Base-by-base conservation (phyloP, 1,140 invertebrate species). In the Zaprionus capensis region DNA sequence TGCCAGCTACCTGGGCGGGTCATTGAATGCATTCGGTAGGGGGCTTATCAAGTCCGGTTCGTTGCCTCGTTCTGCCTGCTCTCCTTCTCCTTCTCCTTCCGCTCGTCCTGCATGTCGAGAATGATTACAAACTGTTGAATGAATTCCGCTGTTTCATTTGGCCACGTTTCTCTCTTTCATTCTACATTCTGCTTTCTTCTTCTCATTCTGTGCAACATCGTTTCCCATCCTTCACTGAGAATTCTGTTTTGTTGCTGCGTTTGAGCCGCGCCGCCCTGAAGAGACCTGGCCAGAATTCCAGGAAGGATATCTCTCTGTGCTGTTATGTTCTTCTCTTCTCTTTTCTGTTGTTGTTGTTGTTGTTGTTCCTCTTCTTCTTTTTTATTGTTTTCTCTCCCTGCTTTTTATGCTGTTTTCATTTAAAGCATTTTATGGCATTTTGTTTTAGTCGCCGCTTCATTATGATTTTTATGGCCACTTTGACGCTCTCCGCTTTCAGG, bases 401-500 rank as follows among this genome's bases (percentile, higher is more conserved):
- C 34, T 72, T 72, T 78, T 75, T 63, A 75, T 74, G 75, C 71
- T 76, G 78, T 90, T 88, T 83, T 88, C 81, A 88, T 90, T 90
- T 90, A 85, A 81, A 69, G 76, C 76, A 88, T 88, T 90, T 90
- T 84, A 90, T 81, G 81, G 85, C 85, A 88, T 88, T 88, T 88
- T 84, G 84, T 84, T 88, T 84, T 81, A 90, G 85, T 88, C 79
- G 85, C 81, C 85, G 85, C 81, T 88, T 88, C 85, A 88, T 88
- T 88, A 88, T 88, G 85, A 88, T 90, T 88, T 88, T 90, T 88
- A 88, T 90, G 78, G 85, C 78, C 85, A 85, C 81, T 90, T 90
- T 83, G 66, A 79, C 77, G 68, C 72, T 81, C 65, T 57, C 38
- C 46, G 26, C 65, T 9, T 66, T 70, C 67, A 76, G 68, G 68